Conservation (phyloP, 2,888 invertebrate species). For the Amiota mariae region DNA sequence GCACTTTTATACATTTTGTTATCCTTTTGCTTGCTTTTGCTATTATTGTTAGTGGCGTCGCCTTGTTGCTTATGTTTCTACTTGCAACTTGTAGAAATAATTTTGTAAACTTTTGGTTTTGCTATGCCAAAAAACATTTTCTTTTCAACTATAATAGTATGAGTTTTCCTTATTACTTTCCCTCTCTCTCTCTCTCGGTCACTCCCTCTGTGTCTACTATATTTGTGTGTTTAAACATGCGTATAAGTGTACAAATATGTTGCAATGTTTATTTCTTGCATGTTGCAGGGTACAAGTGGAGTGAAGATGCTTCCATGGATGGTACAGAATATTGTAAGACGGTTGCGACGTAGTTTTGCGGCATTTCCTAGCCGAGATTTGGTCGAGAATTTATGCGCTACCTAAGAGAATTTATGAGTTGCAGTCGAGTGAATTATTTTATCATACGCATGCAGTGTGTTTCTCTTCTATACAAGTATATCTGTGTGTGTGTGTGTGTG, state of each 20-base stretch:
- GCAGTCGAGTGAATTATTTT: constrained; percentile 69
- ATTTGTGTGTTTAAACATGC: constrained; percentile 22
- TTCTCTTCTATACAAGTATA: neutral
- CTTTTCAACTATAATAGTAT: neutral
- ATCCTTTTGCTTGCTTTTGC: too few relatives aligned
- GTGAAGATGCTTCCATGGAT: too few relatives aligned
- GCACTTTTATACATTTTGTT: too few relatives aligned
- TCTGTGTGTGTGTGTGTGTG: too few relatives aligned
- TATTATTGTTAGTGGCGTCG: too few relatives aligned
- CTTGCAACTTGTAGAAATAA: constrained; percentile 20
- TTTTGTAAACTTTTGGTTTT: constrained; percentile 24
- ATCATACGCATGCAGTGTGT: constrained; percentile 63
- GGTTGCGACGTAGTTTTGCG: constrained; percentile 51
- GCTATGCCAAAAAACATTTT: neutral
- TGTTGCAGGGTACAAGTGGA: constrained; percentile 29
- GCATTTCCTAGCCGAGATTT: constrained; percentile 63
- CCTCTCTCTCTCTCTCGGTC: neutral
- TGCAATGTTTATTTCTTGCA: constrained; percentile 42
- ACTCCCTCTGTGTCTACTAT: neutral
- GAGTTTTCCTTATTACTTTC: constrained; percentile 23
- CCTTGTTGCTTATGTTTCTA: neutral
- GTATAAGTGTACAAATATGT: constrained; percentile 48
- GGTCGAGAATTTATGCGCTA: constrained; percentile 65
- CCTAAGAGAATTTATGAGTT: constrained; percentile 67
- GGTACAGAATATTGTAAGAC: neutral